Evolutionary conservation across 2,113 vertebrate genomes (phyloP), one percentile per base, ranked within the genome.

Genomic region (Octodon degus): DNA sequence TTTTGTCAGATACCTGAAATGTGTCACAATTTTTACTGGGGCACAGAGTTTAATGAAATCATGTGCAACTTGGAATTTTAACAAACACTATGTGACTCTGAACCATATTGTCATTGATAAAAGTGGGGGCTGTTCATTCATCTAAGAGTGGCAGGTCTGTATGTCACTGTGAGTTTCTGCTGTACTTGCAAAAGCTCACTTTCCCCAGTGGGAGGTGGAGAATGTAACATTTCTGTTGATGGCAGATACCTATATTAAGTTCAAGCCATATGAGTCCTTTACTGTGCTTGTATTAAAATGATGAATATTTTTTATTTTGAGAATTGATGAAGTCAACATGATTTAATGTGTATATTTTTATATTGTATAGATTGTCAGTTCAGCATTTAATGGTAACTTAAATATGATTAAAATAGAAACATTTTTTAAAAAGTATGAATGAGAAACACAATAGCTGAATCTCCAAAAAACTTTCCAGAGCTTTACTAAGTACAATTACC

Each of bases 321-420:
- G 89, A 79, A 95, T 62, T 68, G 55, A 93, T 93, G 40, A 82
- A 67, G 83, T 95, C 74, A 67, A 34, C 94, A 82, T 97, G 86
- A 80, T 95, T 89, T 65, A 50, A 93, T 93, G 92, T 77, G 27
- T 97, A 77, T 96, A 95, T 97, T 97, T 98, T 97, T 95, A 68
- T 94, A 92, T 84, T 97, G 63, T 97, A 91, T 91, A 65, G 50
- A 82, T 92, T 97, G 89, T 97, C 82, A 97, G 88, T 63, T 89
- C 37, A 97, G 62, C 63, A 94, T 86, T 95, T 96, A 90, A 92
- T 96, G 90, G 40, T 93, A 93, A 95, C 77, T 90, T 95, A 86
- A 93, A 92, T 96, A 92, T 81, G 65, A 90, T 89, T 95, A 89
- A 93, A 87, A 97, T 94, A 86, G 88, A 97, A 97, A 84, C 83